These are phyloP conservation scores for Himantopus leucocephalus DNA, from an alignment of 2,113 vertebrate species.

Conservation along the genomic window DNA sequence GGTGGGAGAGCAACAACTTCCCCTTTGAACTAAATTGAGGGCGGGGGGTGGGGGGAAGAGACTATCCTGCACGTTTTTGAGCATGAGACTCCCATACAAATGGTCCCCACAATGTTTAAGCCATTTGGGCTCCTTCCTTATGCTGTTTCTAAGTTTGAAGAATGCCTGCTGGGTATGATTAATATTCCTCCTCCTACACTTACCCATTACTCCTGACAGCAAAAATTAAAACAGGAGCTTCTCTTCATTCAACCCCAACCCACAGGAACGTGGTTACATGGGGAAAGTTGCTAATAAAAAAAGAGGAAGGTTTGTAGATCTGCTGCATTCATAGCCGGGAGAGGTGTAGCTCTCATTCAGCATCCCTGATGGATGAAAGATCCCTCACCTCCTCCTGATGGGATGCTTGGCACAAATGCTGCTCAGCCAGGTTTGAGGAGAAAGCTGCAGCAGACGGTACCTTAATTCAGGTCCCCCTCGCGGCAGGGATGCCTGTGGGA, in stretches of 20 bases:
- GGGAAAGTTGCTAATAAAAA: conserved; percentile 17
- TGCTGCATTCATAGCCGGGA: neutral
- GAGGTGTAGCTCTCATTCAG: conserved; percentile 50
- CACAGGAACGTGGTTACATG: conserved; percentile 13
- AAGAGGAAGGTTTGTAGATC: conserved; percentile 1
- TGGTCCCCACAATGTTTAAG: conserved; percentile 38
- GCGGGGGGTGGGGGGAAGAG: neutral
- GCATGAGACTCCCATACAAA: conserved; percentile 57
- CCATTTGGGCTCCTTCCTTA: conserved; percentile 62
- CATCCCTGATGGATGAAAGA: neutral
- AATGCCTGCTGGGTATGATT: conserved; percentile 51
- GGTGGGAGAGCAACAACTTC: neutral
- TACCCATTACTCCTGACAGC: conserved; percentile 58
- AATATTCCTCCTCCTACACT: conserved; percentile 54
- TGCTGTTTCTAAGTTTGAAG: conserved; percentile 51
- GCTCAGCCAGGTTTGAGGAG: neutral
- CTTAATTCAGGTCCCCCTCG: neutral
- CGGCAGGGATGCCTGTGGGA: neutral
- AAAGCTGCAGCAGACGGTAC: neutral
- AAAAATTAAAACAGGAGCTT: conserved; percentile 56
- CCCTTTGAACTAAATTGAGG: neutral
- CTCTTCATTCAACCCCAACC: conserved; percentile 56
- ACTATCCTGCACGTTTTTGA: conserved; percentile 18
- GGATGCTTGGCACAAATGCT: neutral
- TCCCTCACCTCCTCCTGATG: neutral